These are phyloP conservation scores for Eupristina koningsbergeri DNA, from an alignment of 1,140 invertebrate genomes.

Conservation along the genomic window DNA sequence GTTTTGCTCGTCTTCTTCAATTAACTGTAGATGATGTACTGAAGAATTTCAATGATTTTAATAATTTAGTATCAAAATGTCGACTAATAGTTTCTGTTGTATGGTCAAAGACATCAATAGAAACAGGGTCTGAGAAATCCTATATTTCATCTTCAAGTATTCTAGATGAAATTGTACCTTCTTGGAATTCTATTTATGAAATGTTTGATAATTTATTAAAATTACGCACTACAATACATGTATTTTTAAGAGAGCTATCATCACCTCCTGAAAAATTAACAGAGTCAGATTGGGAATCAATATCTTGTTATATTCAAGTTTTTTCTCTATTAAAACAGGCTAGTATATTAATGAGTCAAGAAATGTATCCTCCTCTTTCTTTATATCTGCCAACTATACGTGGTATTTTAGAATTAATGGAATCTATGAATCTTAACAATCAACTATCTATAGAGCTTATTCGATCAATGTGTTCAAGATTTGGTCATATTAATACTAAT, in stretches of 20 bases:
- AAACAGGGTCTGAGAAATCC: conserved; percentile 15
- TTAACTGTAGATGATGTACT: conserved; percentile 44
- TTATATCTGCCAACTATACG: conserved; percentile 46
- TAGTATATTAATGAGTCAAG: conserved; percentile 33
- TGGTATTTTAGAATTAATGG: conserved; percentile 48
- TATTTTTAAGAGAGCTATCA: conserved; percentile 19
- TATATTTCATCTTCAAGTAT: conserved; percentile 2
- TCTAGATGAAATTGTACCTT: conserved; percentile 43
- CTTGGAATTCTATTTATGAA: conserved; percentile 46
- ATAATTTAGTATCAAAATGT: conserved; percentile 35
- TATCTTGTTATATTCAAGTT: conserved; percentile 33
- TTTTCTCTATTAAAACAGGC: conserved; percentile 45
- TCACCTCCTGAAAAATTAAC: conserved; percentile 36
- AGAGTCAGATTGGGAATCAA: conserved; percentile 46
- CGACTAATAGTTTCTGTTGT: conserved; percentile 24
- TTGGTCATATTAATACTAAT: conserved; percentile 46
- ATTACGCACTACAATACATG: conserved; percentile 33
- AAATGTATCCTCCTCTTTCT: conserved; percentile 44
- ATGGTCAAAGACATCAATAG: conserved; percentile 37
- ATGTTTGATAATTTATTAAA: conserved; percentile 49
- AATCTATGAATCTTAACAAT: conserved; percentile 37
- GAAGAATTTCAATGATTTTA: conserved; percentile 34
- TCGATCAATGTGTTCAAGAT: conserved; percentile 45
- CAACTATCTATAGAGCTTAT: conserved; percentile 27
- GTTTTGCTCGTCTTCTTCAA: conserved; percentile 46